phyloP scores from a whole-genome alignment of 2,113 vertebrate genomes.

The Bubo scandiacus region DNA sequence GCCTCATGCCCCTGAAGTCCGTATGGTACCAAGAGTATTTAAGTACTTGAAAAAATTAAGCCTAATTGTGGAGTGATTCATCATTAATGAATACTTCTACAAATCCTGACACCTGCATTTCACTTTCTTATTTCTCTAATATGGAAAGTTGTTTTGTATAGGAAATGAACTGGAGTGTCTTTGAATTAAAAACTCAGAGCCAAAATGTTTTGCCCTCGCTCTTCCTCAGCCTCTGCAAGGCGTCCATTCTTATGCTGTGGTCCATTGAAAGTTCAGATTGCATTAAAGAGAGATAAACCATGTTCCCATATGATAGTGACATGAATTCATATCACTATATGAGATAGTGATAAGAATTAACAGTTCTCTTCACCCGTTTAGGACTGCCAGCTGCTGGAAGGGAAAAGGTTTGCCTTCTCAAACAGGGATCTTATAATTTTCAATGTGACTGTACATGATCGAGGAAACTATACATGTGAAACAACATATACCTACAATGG shows the following conservation, averaged over 20 bases:
- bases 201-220: not conserved
- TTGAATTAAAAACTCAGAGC: not conserved
- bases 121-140: not conserved
- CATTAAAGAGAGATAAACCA: not conserved
- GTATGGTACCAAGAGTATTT: not conserved
- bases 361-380: not conserved
- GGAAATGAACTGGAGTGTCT: not conserved
- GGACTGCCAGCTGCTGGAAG: slow-evolving; percentile 70
- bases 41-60: not conserved
- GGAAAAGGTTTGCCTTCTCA: slow-evolving; percentile 20
- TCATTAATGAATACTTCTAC: not conserved
- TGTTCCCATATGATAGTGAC: not conserved
- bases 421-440: slow-evolving; percentile 57
- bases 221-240: not conserved
- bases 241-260: not conserved
- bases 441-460: slow-evolving; percentile 45
- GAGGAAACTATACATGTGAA: slow-evolving; percentile 77
- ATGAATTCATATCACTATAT: not conserved
- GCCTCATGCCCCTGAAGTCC: not conserved
- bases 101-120: not conserved
- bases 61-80: not conserved
- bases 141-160: not conserved
- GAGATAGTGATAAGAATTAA: not conserved
- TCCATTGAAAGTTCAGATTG: not conserved
- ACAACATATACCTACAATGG: slow-evolving; percentile 73